phyloP scores from a whole-genome alignment of 2,113 vertebrate genomes.

The Epinephelus lanceolatus region DNA sequence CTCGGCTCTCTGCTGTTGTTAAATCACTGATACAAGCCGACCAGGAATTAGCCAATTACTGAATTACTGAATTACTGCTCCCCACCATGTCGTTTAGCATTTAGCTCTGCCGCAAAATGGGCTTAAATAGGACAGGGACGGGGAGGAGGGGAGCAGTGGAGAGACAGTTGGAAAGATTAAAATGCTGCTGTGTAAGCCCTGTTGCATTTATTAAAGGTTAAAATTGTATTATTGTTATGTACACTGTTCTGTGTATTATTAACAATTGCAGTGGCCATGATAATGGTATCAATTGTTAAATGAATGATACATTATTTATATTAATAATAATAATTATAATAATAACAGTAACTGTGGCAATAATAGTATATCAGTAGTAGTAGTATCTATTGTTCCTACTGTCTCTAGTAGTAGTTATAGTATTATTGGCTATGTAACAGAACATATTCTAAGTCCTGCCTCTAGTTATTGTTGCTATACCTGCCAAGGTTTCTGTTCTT shows the following conservation, averaged over 20 bases:
- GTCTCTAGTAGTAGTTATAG: too few relatives aligned
- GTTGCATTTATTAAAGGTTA: conserved; percentile 5
- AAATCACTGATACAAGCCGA: conserved; percentile 58
- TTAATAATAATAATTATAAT: neutral
- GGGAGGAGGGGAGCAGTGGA: neutral
- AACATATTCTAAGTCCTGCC: too few relatives aligned
- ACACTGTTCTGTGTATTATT: neutral
- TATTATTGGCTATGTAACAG: too few relatives aligned
- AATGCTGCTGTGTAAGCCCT: neutral
- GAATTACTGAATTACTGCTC: conserved; percentile 59
- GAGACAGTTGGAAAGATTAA: neutral
- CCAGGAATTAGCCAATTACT: conserved; percentile 63
- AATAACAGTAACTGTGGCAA: neutral
- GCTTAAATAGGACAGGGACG: conserved; percentile 12
- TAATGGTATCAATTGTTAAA: neutral
- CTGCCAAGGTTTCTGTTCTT: too few relatives aligned
- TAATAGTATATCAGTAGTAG: too few relatives aligned
- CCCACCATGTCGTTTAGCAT: conserved; percentile 42
- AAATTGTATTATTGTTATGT: neutral
- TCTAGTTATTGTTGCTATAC: too few relatives aligned
- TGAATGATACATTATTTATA: neutral
- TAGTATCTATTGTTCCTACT: too few relatives aligned
- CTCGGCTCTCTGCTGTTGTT: conserved; percentile 45
- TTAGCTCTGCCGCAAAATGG: conserved; percentile 40
- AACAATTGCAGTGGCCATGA: neutral